Conservation (phyloP, 2,113 vertebrate species). For the Burhinus bistriatus region DNA sequence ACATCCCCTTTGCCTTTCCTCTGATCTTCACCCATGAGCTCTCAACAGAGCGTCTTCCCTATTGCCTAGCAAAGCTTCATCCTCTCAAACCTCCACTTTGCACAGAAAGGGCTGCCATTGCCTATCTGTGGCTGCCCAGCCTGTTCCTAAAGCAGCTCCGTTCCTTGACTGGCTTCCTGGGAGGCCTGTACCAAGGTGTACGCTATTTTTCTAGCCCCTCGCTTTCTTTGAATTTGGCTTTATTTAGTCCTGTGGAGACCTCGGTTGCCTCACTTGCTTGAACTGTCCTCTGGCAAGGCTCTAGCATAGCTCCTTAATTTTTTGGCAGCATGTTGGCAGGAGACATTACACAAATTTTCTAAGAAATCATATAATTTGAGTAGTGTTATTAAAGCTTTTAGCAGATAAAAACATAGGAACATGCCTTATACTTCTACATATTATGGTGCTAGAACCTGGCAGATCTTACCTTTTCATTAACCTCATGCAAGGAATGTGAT, state of each 20-base stretch:
- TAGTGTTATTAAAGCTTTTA: background rate
- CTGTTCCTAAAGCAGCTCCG: background rate
- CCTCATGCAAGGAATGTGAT: background rate
- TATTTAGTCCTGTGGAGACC: background rate
- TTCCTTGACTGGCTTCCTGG: background rate
- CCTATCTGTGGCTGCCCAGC: background rate
- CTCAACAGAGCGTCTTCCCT: background rate
- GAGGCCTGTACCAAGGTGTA: background rate
- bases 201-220: background rate
- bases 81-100: background rate
- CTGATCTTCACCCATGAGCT: background rate
- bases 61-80: background rate
- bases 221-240: background rate
- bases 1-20: background rate
- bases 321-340: background rate
- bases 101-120: background rate
- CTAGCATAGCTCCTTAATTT: background rate
- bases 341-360: background rate
- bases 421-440: background rate
- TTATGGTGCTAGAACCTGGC: background rate
- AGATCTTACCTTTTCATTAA: background rate
- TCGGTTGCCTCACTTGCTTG: background rate
- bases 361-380: accelerated
- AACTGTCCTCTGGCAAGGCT: background rate
- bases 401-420: background rate